Base-by-base conservation (phyloP, 2,797 vertebrate genomes). In the Zenarchopterus dispar region DNA sequence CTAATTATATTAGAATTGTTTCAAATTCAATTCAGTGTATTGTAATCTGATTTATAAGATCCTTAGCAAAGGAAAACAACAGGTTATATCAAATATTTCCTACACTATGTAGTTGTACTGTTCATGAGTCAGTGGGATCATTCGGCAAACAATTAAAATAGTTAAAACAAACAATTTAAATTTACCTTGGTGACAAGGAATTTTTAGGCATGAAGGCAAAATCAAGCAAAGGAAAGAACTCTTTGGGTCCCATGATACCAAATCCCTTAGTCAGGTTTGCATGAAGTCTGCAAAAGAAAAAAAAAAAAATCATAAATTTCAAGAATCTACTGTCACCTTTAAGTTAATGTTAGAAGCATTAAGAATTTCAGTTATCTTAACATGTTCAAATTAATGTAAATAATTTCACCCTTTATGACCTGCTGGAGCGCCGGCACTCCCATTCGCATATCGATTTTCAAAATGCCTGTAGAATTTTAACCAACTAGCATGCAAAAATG, bases 141-240 rank as follows among this genome's bases (percentile, higher is more conserved):
- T 21, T 18, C 13, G 42, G 28, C 2, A 31, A n/a, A 6, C 6
- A 55, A 9, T 23, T 5, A 11, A n/a, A n/a, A n/a, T n/a, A n/a
- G n/a, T n/a, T n/a, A n/a, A n/a, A 26, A 43, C 4, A 11, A 9
- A n/a, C n/a, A n/a, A 24, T 36, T 43, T 63, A 28, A 18, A 31
- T 23, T 33, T 92, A 99, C 97, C 95, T 96, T 73, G 94, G 28
- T 0, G 95, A 83, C 41, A 99, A 92, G 0, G 97, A 95, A 44
- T 99, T 98, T 91, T 97, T 98, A 51, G 96, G 97, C 96, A 98
- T 97, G 87, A 95, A 98, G 71, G 97, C 96, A 2, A 99, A 99
- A 88, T 99, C 97, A 82, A 99, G 90, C 3, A 99, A 89, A 1
- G 97, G 97, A 75, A 99, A 99, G 71, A 99, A 96, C 68, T 99